Evolutionary conservation across 2,797 vertebrate species (phyloP).

Genomic region (Sebastes trivittatus): DNA sequence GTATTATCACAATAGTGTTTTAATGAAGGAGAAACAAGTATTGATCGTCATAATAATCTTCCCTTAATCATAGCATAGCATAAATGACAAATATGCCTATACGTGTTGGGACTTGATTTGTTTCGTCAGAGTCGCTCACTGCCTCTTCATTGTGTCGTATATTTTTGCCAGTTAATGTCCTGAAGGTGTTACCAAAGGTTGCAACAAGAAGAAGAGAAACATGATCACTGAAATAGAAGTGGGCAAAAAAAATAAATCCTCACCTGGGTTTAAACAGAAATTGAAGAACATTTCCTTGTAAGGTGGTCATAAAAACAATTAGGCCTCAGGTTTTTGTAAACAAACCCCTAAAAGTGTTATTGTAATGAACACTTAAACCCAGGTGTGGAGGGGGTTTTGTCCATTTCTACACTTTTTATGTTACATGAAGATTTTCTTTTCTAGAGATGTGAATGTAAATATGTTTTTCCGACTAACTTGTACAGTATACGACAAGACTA

Average conservation of each 20-base stretch:
- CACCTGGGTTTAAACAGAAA: constrained; percentile 35
- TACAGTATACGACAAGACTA: constrained; percentile 67
- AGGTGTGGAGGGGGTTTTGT: constrained; percentile 30
- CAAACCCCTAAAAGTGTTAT: not conserved
- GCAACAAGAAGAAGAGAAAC: constrained; percentile 52
- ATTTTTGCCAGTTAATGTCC: constrained; percentile 42
- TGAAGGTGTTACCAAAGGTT: constrained; percentile 77
- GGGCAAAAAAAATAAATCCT: constrained; percentile 4
- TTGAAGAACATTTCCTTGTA: not conserved
- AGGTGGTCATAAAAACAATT: not conserved
- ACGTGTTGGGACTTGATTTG: constrained; percentile 15
- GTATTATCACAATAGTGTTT: constrained; percentile 40
- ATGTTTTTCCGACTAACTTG: constrained; percentile 72
- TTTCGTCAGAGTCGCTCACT: constrained; percentile 45
- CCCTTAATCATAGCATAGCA: constrained; percentile 20
- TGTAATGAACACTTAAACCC: constrained; percentile 22
- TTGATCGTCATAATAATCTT: constrained; percentile 15
- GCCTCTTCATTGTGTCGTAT: constrained; percentile 46
- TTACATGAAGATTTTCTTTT: constrained; percentile 51
- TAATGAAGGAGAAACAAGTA: constrained; percentile 49
- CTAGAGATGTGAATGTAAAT: constrained; percentile 83
- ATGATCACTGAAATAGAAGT: constrained; percentile 48
- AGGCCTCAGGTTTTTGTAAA: not conserved
- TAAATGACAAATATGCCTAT: constrained; percentile 20
- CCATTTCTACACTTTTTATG: constrained; percentile 54